These are phyloP conservation scores for Melangyna quadrimaculata DNA, from an alignment of 2,888 invertebrate species.

Conservation along the genomic window DNA sequence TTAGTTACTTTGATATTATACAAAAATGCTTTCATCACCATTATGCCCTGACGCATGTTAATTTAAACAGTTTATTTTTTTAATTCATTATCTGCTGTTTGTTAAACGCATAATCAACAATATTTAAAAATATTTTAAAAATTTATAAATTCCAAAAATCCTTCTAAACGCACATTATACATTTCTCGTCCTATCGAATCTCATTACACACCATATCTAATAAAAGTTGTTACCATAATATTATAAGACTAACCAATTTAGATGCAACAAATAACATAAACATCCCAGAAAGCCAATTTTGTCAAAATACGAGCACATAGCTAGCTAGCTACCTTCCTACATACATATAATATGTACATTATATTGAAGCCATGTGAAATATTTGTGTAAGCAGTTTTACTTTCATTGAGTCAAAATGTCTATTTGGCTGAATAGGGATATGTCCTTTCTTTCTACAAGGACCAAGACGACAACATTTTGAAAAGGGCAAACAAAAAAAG, in stretches of 20 bases:
- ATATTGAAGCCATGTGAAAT: slow-evolving; percentile 38
- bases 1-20: too few species aligned
- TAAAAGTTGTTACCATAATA: not conserved
- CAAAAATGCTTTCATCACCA: too few species aligned
- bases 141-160: not conserved
- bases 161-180: not conserved
- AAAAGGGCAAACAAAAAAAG: slow-evolving; percentile 8
- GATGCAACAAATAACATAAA: slow-evolving; percentile 56
- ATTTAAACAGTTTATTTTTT: too few species aligned
- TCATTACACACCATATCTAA: slow-evolving; percentile 13
- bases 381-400: slow-evolving; percentile 57
- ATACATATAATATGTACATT: not conserved
- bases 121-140: not conserved
- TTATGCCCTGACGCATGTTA: too few species aligned
- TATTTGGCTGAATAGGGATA: slow-evolving; percentile 19
- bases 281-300: slow-evolving; percentile 60
- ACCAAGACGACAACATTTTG: not conserved
- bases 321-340: too few species aligned
- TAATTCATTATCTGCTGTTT: too few species aligned
- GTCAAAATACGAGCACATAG: slow-evolving; percentile 27
- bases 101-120: not conserved
- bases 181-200: slow-evolving; percentile 6
- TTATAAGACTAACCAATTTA: slow-evolving; percentile 26
- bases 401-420: slow-evolving; percentile 43
- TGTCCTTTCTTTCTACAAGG: not conserved